Percentiles rank a stretch among this genome's conserved stretches.
Evolutionary conservation across 1,140 invertebrate genomes (phyloP).

Genomic region (Drosophila tani): DNA sequence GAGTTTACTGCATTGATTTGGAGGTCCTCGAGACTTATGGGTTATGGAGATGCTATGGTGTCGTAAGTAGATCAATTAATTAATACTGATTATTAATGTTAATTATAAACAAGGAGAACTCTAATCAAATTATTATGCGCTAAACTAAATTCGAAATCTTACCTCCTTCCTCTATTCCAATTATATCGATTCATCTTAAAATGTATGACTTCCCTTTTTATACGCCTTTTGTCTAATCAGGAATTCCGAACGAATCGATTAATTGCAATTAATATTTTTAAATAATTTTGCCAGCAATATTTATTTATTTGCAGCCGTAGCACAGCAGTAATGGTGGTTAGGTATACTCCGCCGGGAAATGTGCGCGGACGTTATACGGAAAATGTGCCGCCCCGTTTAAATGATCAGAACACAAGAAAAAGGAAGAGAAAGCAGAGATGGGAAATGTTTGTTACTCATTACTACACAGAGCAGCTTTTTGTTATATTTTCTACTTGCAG

Average conservation of each 20-base stretch:
- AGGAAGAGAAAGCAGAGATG: neutral
- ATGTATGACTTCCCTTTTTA: too few species aligned
- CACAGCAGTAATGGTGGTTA: neutral
- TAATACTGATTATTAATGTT: too few species aligned
- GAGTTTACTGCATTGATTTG: slow-evolving; percentile 16
- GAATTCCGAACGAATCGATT: too few species aligned
- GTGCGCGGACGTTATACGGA: neutral
- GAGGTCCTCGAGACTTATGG: neutral
- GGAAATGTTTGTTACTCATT: too few species aligned
- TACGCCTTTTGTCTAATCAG: too few species aligned
- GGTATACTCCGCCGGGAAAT: slow-evolving; percentile 10
- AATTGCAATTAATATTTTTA: neutral
- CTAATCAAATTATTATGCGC: too few species aligned
- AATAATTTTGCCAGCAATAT: neutral
- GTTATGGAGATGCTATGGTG: slow-evolving; percentile 4
- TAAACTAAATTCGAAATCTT: too few species aligned
- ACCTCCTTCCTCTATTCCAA: too few species aligned
- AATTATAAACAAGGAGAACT: too few species aligned
- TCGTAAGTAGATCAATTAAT: neutral
- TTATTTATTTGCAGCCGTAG: neutral
- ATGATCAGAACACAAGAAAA: too few species aligned
- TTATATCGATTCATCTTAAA: too few species aligned
- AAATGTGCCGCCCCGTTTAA: neutral
- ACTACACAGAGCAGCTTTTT: too few species aligned
- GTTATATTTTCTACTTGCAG: neutral